These are phyloP conservation scores for Agrilus biguttatus DNA, from an alignment of 2,888 invertebrate genomes.

Conservation along the genomic window DNA sequence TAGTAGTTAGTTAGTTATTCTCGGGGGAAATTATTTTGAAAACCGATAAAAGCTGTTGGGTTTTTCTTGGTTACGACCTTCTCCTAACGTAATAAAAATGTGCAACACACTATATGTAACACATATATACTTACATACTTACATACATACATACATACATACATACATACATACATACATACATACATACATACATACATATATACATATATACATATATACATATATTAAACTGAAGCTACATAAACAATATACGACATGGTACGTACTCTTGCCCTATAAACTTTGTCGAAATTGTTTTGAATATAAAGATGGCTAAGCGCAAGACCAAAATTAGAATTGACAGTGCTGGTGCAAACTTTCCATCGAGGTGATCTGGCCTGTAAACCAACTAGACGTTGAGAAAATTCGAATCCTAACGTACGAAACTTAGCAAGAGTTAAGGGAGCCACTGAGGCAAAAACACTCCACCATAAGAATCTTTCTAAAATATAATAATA, in stretches of 20 bases:
- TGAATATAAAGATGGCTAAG: conserved; percentile 50
- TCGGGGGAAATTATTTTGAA: too few species aligned
- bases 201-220: background rate
- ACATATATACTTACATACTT: background rate
- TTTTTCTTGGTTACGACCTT: too few species aligned
- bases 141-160: too few species aligned
- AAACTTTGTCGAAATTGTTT: conserved; percentile 41
- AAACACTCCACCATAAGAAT: conserved; percentile 58
- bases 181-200: background rate
- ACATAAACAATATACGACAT: background rate
- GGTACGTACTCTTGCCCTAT: conserved; percentile 39
- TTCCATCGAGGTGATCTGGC: conserved; percentile 51
- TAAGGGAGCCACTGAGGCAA: conserved; percentile 48
- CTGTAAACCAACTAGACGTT: conserved; percentile 47
- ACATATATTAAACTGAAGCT: background rate
- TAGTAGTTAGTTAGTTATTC: too few species aligned
- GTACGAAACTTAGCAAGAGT: conserved; percentile 41
- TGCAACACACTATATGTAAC: background rate
- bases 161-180: too few species aligned
- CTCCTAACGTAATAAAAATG: too few species aligned
- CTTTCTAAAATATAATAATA: conserved; percentile 37
- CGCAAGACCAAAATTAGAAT: conserved; percentile 50
- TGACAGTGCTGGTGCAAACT: conserved; percentile 46
- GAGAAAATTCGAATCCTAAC: conserved; percentile 49
- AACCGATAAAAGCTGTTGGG: too few species aligned